These are phyloP conservation scores for Stegastes partitus DNA, from an alignment of 2,113 vertebrate genomes.

Conservation along the genomic window DNA sequence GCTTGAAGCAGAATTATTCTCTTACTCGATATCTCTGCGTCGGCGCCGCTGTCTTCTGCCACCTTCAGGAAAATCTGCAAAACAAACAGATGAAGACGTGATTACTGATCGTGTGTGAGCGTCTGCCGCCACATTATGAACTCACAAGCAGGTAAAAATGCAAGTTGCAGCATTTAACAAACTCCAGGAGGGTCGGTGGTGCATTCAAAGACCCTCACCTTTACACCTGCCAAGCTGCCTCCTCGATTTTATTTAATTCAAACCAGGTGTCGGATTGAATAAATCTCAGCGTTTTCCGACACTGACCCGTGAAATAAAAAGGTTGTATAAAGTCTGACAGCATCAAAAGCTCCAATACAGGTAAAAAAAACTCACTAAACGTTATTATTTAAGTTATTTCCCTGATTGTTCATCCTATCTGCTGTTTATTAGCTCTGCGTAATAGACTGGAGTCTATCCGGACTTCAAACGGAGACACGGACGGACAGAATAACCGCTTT, in stretches of 20 bases:
- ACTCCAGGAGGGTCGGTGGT: neutral
- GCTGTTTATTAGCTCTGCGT: conserved; percentile 1
- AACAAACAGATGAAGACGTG: conserved; percentile 10
- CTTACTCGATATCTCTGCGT: conserved; percentile 90
- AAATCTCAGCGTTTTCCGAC: conserved; percentile 18
- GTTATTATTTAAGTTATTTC: neutral
- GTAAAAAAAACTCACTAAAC: neutral
- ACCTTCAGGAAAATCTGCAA: conserved; percentile 98
- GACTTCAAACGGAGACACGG: conserved; percentile 56
- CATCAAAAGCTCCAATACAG: no score
- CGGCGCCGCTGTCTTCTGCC: conserved; percentile 94
- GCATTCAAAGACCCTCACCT: conserved; percentile 17
- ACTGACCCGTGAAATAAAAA: neutral
- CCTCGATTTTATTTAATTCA: conserved; percentile 37
- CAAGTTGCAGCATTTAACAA: neutral
- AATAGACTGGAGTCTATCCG: neutral
- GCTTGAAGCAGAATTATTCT: neutral
- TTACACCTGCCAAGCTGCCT: conserved; percentile 29
- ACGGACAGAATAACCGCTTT: conserved; percentile 40
- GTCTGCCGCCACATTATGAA: neutral
- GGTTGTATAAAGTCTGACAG: neutral
- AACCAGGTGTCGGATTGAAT: conserved; percentile 43
- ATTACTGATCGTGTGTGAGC: neutral
- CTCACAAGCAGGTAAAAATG: neutral
- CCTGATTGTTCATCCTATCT: neutral